Conservation (phyloP, 2,113 vertebrate species). For the Macquaria ambigua region DNA sequence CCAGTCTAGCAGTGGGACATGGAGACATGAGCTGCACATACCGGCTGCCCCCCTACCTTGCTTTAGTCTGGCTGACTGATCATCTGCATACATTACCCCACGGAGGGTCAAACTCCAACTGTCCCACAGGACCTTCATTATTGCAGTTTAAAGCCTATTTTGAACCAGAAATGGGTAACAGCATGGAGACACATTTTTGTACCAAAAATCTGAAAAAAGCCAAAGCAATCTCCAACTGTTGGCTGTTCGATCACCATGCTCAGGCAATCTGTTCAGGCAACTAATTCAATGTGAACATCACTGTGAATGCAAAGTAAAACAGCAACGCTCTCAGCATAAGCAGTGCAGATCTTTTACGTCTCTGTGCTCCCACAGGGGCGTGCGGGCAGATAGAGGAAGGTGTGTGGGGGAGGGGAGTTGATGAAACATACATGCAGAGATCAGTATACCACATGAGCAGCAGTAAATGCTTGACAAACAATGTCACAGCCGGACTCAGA, state of each 20-base stretch:
- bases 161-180: constrained; percentile 45
- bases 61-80: constrained; percentile 61
- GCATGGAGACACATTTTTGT: constrained; percentile 32
- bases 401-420: constrained; percentile 1
- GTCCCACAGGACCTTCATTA: constrained; percentile 62
- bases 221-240: constrained; percentile 28
- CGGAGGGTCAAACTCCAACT: constrained; percentile 48
- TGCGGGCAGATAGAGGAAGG: neutral
- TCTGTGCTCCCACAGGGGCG: constrained; percentile 22
- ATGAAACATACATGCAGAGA: constrained; percentile 53
- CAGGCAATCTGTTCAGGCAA: constrained; percentile 40
- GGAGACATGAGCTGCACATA: constrained; percentile 37
- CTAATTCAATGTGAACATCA: constrained; percentile 23
- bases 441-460: constrained; percentile 42
- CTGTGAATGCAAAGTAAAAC: constrained; percentile 38
- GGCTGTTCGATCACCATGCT: constrained; percentile 25
- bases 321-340: constrained; percentile 10
- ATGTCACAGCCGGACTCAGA: constrained; percentile 41
- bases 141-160: constrained; percentile 51
- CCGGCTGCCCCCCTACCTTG: constrained; percentile 41
- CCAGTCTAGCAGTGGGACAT: constrained; percentile 38
- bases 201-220: neutral
- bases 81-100: constrained; percentile 68
- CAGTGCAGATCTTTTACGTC: constrained; percentile 26
- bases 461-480: constrained; percentile 57